Base-by-base conservation (phyloP, 2,797 vertebrate genomes). In the Hafferia zeledoni region DNA sequence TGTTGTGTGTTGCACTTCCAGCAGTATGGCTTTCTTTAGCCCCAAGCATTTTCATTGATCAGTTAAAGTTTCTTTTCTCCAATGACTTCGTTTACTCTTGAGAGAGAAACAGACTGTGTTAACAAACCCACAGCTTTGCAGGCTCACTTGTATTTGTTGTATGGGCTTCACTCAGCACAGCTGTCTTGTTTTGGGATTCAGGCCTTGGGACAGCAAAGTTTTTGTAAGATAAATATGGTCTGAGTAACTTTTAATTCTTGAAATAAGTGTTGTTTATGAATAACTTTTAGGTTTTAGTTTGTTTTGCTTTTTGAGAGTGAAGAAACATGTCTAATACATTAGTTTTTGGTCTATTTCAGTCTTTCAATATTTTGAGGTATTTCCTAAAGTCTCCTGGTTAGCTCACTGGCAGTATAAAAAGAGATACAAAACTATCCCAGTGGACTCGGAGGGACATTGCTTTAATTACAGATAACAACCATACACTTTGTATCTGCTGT, bases 391-490 rank as follows among this genome's bases (percentile, higher is more conserved):
- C 64, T 91, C 25, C 17, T 44, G 37, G 1, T 84, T 95, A 86
- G 50, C 50, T 91, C 37, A 55, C 37, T 59, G 52, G n/a, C 52
- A 83, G 10, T 17, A 16, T 93, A 77, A 72, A 83, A 89, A 78
- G 87, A 87, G 53, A 77, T 53, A 8, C 0, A 3, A 28, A 60
- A 4, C 67, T 88, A 4, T 92, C 71, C 39, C 31, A 56, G 72
- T 93, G 87, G 65, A 80, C 69, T 92, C 39, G 35, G 61, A 94
- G 72, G 47, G 50, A n/a, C 25, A 31, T 57, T 82, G 70, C 83
- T 94, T 91, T 95, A 94, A 65, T 93, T 94, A 85, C 75, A 72
- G 71, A 47, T 90, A 79, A 67, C 17, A 69, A 17, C 39, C 67
- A 50, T 50, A 76, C 4, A 18, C 50, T 72, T 90, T 56, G 19